Percentiles rank a stretch among this genome's conserved stretches.
phyloP scores from a whole-genome alignment of 2,888 invertebrate species.

The Seira musarum region DNA sequence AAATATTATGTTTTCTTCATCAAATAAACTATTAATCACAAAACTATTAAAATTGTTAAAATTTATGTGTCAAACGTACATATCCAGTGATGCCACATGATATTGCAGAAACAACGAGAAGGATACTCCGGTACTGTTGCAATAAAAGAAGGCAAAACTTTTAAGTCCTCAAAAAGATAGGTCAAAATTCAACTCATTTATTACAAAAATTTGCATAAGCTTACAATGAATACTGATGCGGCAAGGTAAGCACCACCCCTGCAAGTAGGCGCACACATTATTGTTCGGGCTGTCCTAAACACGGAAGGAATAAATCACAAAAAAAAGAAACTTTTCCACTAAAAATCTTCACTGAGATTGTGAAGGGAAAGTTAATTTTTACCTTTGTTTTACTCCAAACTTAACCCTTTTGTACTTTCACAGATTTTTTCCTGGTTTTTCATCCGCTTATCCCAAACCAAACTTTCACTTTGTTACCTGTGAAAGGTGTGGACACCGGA shows the following conservation, averaged over 20 bases:
- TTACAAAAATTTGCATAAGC: no score
- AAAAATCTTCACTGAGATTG: neutral
- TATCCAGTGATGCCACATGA: conserved; percentile 48
- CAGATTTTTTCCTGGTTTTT: no score
- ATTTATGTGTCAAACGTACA: conserved; percentile 35
- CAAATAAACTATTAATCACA: neutral
- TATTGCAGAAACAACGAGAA: conserved; percentile 36
- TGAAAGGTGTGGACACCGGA: no score
- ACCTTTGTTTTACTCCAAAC: neutral
- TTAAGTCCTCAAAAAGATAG: no score
- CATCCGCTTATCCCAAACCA: no score
- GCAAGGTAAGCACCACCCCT: conserved; percentile 52
- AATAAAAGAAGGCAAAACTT: neutral
- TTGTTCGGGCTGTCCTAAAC: no score
- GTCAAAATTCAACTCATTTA: no score
- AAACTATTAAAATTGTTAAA: conserved; percentile 8
- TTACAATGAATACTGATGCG: conserved; percentile 56
- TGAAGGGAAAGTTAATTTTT: neutral
- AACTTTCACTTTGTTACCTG: no score
- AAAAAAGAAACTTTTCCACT: neutral
- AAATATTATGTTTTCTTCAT: neutral
- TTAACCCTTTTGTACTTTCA: neutral
- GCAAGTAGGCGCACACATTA: conserved; percentile 51
- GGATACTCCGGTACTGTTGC: conserved; percentile 56
- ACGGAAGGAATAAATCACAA: no score